Evolutionary conservation across 2,113 vertebrate species (phyloP).

Genomic region (Pituophis catenifer): DNA sequence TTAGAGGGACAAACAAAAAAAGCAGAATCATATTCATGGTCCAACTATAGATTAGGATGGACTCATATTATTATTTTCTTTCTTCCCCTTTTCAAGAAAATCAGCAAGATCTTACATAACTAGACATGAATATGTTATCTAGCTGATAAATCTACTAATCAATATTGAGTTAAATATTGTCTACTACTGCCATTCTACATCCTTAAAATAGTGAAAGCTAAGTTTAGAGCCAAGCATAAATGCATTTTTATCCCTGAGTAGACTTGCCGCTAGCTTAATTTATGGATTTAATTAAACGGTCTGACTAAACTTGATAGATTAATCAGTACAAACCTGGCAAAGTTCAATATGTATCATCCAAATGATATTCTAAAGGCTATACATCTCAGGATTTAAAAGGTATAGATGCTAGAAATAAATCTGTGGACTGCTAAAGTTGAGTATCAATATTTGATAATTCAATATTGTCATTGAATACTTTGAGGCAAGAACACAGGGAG

Average conservation of each 20-base stretch:
- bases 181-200: not conserved
- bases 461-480: not conserved
- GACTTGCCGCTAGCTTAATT: not conserved
- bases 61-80: not conserved
- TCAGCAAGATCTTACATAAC: not conserved
- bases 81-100: not conserved
- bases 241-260: not conserved
- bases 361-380: constrained; percentile 1
- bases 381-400: not conserved
- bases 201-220: not conserved
- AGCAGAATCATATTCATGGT: not conserved
- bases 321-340: not conserved
- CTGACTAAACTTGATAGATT: constrained; percentile 6
- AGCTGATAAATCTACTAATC: not conserved
- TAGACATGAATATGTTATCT: not conserved
- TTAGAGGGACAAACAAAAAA: not conserved
- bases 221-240: constrained; percentile 7
- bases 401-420: not conserved
- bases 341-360: constrained; percentile 2
- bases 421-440: not conserved
- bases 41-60: not conserved
- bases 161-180: not conserved
- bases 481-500: not conserved
- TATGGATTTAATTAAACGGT: constrained; percentile 5
- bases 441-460: not conserved